Evolutionary conservation across 2,113 vertebrate species (phyloP).

Genomic region (Rhombomys opimus): DNA sequence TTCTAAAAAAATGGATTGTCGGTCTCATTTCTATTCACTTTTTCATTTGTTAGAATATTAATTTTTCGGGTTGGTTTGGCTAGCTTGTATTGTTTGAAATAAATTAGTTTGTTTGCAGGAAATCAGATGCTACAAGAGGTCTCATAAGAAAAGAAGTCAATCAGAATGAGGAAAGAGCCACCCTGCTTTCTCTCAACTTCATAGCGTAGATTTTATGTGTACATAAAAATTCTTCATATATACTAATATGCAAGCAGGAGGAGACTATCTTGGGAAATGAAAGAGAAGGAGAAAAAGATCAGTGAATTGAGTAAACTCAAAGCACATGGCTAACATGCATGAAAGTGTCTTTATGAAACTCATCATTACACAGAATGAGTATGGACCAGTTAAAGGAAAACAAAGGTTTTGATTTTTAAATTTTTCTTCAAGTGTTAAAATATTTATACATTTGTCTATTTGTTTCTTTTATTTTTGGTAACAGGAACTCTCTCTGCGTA

Average conservation of each 20-base stretch:
- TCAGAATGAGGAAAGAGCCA: background rate
- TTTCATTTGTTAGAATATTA: background rate
- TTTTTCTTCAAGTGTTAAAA: background rate
- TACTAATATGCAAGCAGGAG: too few species aligned
- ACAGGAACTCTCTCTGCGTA: background rate
- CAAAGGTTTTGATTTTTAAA: background rate
- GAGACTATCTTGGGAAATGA: background rate
- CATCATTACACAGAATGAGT: background rate
- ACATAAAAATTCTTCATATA: background rate
- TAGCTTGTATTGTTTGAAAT: background rate
- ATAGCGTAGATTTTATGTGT: background rate
- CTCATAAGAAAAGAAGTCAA: background rate
- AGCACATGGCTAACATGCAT: too few species aligned
- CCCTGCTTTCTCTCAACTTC: background rate
- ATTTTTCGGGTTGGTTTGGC: background rate
- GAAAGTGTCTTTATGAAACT: background rate
- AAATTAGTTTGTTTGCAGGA: background rate
- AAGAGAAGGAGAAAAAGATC: background rate
- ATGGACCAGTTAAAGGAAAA: background rate
- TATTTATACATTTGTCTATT: background rate
- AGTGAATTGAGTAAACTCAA: background rate
- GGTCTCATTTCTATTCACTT: background rate
- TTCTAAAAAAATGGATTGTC: background rate
- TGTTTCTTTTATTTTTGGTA: background rate
- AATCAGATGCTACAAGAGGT: background rate